These are phyloP conservation scores for Mactra quadrangularis DNA, from an alignment of 1,140 invertebrate genomes.

Conservation along the genomic window DNA sequence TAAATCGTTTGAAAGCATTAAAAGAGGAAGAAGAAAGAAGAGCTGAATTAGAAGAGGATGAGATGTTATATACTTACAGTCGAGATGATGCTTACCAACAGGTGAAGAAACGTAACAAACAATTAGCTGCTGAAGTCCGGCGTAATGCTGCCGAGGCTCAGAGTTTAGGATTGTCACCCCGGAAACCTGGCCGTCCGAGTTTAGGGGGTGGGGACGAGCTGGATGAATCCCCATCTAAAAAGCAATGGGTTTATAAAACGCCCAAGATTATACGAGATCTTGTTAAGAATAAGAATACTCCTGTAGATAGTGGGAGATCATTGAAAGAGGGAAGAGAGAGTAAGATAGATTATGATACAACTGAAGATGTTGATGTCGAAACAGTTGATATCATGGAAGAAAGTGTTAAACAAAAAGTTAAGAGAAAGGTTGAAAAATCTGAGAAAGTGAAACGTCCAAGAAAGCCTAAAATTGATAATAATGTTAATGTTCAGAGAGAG, in stretches of 20 bases:
- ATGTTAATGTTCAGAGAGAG: slow-evolving; percentile 35
- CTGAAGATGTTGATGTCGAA: slow-evolving; percentile 59
- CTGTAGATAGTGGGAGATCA: slow-evolving; percentile 18
- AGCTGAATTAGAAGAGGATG: slow-evolving; percentile 88
- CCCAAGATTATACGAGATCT: slow-evolving; percentile 53
- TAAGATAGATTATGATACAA: slow-evolving; percentile 47
- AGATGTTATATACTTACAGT: slow-evolving; percentile 84
- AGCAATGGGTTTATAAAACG: slow-evolving; percentile 59
- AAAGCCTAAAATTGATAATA: slow-evolving; percentile 33
- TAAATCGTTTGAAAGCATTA: slow-evolving; percentile 89
- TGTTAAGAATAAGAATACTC: slow-evolving; percentile 48
- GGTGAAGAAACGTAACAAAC: slow-evolving; percentile 77
- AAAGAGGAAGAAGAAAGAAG: slow-evolving; percentile 85
- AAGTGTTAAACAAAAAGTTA: slow-evolving; percentile 41
- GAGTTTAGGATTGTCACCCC: slow-evolving; percentile 31
- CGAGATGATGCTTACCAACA: slow-evolving; percentile 79
- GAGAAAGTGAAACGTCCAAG: slow-evolving; percentile 57
- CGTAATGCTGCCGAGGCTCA: slow-evolving; percentile 57
- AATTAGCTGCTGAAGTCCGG: slow-evolving; percentile 57
- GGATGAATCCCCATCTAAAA: slow-evolving; percentile 4
- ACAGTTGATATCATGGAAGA: slow-evolving; percentile 50
- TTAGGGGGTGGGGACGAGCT: slow-evolving; percentile 30
- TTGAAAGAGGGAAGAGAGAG: slow-evolving; percentile 25
- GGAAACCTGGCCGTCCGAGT: slow-evolving; percentile 19
- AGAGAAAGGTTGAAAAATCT: slow-evolving; percentile 43